Conservation (phyloP, 2,113 vertebrate species). For the Anthoscopus minutus region DNA sequence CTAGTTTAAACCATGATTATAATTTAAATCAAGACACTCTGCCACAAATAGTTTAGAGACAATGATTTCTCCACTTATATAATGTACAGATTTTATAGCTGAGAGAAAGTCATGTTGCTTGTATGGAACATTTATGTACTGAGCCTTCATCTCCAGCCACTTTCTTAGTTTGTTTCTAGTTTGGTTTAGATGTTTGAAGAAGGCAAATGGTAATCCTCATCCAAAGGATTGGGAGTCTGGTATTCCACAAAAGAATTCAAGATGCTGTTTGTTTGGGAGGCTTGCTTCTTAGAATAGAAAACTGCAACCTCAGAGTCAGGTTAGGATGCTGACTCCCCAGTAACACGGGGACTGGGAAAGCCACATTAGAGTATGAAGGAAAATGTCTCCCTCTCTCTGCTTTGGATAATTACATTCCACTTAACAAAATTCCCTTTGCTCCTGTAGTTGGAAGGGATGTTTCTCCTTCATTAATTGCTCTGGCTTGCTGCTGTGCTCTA, state of each 20-base stretch:
- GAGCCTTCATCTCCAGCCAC: not conserved
- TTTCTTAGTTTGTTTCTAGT: not conserved
- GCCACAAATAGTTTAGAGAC: not conserved
- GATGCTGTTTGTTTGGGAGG: not conserved
- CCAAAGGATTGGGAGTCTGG: not conserved
- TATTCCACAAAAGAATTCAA: not conserved
- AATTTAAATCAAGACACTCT: conserved; percentile 22
- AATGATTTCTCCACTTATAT: not conserved
- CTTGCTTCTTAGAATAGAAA: not conserved
- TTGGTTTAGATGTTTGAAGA: not conserved
- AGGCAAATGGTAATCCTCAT: not conserved
- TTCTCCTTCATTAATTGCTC: conserved; percentile 45
- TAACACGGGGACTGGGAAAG: not conserved
- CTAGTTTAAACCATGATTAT: conserved; percentile 29
- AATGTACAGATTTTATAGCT: not conserved
- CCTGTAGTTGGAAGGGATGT: not conserved
- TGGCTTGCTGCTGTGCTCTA: conserved; percentile 36
- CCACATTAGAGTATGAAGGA: not conserved
- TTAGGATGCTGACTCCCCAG: not conserved
- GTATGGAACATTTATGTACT: not conserved
- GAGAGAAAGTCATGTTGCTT: not conserved
- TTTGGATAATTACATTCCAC: conserved; percentile 34
- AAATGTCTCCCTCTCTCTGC: not conserved
- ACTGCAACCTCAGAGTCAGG: not conserved
- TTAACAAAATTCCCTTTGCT: conserved; percentile 38